Evolutionary conservation across 2,888 invertebrate species (phyloP), one percentile per base, ranked within the genome.

Genomic region (Drosophila seclusa): DNA sequence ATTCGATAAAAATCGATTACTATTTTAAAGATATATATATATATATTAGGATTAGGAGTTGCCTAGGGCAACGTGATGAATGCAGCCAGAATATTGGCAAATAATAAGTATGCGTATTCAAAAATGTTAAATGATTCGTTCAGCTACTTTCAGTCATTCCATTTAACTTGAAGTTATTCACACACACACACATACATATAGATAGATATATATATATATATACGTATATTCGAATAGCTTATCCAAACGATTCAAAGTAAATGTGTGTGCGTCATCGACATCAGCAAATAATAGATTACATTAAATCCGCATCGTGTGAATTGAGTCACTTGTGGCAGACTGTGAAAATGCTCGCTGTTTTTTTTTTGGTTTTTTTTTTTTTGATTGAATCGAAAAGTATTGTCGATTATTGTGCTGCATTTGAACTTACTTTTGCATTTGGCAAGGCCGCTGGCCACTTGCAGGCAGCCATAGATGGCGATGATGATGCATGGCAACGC

Each of bases 361-460:
- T 4, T 2, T 38, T 18, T 21, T 45, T 7, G 2, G 7, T 13
- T 45, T 21, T 21, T 13, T 2, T 21, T 13, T 13, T 42, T n/a
- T n/a, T n/a, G n/a, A n/a, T 36, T 54, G 55, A 49, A 40, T 48
- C 53, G 45, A 59, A 42, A 59, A 11, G 6, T 40, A 27, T 10
- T 36, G 53, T 69, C 67, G 42, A 62, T 53, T 34, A 16, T 32
- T 27, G 8, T 31, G 36, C 4, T 13, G 21, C 4, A 16, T 45
- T 11, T 10, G 10, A 31, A 84, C 85, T 89, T 79, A 85, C 85
- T 83, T 81, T 89, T 89, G 70, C 75, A 49, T 36, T 87, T 88
- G 74, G 79, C 72, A 58, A 87, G 27, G 21, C 89, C 89, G 34
- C 87, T 85, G 73, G 72, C 77, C 36, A 85, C 68, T 50, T 89